Evolutionary conservation across 2,888 invertebrate genomes (phyloP).

Genomic region (Muscina levida): DNA sequence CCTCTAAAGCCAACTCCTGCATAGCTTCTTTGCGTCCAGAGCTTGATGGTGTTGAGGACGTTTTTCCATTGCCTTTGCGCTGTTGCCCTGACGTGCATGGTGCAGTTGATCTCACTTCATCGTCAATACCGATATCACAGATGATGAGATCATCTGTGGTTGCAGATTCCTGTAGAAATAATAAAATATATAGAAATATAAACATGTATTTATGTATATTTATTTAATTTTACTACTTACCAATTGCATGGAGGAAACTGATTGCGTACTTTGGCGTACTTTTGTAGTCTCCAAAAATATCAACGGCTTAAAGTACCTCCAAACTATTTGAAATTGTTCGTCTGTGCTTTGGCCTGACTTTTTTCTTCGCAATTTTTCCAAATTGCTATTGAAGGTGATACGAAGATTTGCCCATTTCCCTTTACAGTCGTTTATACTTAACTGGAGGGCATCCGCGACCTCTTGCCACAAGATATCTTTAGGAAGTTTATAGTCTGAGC

Average conservation of each 20-base stretch:
- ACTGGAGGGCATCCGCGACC: conserved; percentile 43
- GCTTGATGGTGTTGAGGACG: background rate
- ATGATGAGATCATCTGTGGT: conserved; percentile 16
- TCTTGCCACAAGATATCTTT: conserved; percentile 56
- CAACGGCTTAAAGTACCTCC: conserved; percentile 58
- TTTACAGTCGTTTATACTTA: conserved; percentile 53
- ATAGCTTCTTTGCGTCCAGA: background rate
- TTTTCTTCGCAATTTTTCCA: conserved; percentile 45
- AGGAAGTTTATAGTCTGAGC: conserved; percentile 46
- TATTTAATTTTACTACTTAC: background rate
- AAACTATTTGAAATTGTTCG: conserved; percentile 43
- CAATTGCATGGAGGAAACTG: conserved; percentile 8
- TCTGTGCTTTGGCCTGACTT: conserved; percentile 39
- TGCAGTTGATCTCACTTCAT: background rate
- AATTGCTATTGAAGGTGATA: conserved; percentile 51
- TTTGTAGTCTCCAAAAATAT: conserved; percentile 45
- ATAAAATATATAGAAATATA: background rate
- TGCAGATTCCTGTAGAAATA: conserved; percentile 23
- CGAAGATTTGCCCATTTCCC: conserved; percentile 61
- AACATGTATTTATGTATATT: background rate
- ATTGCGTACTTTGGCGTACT: background rate
- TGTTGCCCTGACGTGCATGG: background rate
- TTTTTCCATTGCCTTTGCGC: background rate
- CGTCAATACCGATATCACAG: conserved; percentile 1
- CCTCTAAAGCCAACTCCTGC: conserved; percentile 24